Evolutionary conservation across 2,888 invertebrate species (phyloP).

Genomic region (Magallana nippona): DNA sequence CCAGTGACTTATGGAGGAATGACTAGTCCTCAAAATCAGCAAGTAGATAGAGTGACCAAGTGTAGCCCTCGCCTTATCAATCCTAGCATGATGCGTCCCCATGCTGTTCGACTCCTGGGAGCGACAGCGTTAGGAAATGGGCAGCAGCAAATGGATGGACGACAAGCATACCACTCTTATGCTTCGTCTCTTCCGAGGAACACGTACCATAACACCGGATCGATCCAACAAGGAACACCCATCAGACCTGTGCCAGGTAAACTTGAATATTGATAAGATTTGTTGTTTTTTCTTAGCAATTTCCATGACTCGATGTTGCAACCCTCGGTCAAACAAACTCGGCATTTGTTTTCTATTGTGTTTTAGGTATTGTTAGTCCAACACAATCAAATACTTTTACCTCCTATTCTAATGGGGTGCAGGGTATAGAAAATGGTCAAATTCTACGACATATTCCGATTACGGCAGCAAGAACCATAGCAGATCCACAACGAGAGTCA

Average conservation of each 20-base stretch:
- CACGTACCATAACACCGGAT: conserved; percentile 1
- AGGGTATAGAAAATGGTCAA: conserved; percentile 11
- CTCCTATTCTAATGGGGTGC: background rate
- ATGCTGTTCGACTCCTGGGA: conserved; percentile 45
- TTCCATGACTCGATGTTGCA: too few relatives aligned
- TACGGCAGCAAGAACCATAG: background rate
- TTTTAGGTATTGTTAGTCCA: background rate
- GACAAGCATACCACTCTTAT: conserved; percentile 6
- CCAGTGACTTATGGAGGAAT: background rate
- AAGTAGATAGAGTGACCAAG: background rate
- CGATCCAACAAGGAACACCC: conserved; percentile 16
- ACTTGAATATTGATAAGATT: background rate
- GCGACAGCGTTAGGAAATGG: conserved; percentile 34
- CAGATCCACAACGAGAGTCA: background rate
- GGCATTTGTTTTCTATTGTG: background rate
- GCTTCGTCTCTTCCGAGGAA: background rate
- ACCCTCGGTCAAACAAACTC: too few relatives aligned
- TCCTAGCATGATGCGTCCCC: conserved; percentile 31
- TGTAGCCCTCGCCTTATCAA: background rate
- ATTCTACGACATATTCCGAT: conserved; percentile 9
- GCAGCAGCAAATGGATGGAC: conserved; percentile 1
- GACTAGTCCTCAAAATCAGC: background rate
- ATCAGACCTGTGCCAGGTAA: background rate
- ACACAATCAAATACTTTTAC: background rate
- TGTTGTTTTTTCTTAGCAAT: background rate